phyloP scores from a whole-genome alignment of 2,888 invertebrate genomes.

The Atrina japonica region DNA sequence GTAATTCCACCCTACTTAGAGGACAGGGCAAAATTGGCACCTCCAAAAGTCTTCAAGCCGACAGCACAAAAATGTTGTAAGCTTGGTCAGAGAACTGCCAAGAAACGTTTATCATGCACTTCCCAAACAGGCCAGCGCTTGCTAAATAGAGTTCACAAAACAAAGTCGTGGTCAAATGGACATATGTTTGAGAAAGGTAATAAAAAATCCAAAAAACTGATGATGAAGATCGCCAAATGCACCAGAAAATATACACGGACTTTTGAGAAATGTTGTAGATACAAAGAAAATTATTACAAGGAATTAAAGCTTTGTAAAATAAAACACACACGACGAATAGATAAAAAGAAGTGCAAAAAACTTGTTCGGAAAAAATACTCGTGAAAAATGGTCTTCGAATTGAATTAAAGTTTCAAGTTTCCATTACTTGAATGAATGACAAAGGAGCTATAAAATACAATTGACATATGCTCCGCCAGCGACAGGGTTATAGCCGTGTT shows the following conservation, averaged over 20 bases:
- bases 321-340: slow-evolving; percentile 20
- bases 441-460: too few species aligned
- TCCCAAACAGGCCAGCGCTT: slow-evolving; percentile 58
- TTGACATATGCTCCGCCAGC: too few species aligned
- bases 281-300: slow-evolving; percentile 50
- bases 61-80: slow-evolving; percentile 65
- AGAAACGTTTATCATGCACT: slow-evolving; percentile 65
- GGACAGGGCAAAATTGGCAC: background rate
- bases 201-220: slow-evolving; percentile 16
- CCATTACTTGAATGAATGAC: too few species aligned
- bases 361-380: slow-evolving; percentile 27
- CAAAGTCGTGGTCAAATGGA: background rate
- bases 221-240: slow-evolving; percentile 47
- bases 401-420: too few species aligned
- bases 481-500: too few species aligned
- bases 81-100: slow-evolving; percentile 71
- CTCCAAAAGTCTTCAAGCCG: slow-evolving; percentile 54
- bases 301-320: slow-evolving; percentile 56
- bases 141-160: slow-evolving; percentile 52
- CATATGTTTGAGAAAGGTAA: slow-evolving; percentile 1
- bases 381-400: too few species aligned
- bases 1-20: slow-evolving; percentile 51
- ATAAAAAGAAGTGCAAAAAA: slow-evolving; percentile 31
- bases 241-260: slow-evolving; percentile 50
- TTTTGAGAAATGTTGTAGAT: slow-evolving; percentile 65